These are phyloP conservation scores for Drusus annulatus DNA, from an alignment of 1,140 invertebrate species.

Conservation along the genomic window DNA sequence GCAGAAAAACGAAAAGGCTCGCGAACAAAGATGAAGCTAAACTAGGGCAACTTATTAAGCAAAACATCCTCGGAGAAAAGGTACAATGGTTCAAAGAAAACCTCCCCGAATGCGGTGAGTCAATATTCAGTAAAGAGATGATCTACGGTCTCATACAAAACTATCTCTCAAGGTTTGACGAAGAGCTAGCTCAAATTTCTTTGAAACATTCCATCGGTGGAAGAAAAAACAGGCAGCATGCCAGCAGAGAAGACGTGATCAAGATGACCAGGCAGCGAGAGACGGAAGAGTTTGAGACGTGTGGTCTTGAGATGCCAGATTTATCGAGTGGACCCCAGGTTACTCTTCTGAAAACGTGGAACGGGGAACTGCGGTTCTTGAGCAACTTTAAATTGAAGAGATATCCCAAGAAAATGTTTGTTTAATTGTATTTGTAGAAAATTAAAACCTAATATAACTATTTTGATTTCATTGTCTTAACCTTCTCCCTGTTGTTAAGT, in stretches of 20 bases:
- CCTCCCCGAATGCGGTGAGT: conserved; percentile 71
- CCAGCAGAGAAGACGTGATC: conserved; percentile 81
- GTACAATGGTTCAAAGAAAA: conserved; percentile 79
- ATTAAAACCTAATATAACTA: background rate
- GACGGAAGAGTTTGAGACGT: conserved; percentile 78
- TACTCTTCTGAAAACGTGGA: conserved; percentile 76
- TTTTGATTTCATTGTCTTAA: background rate
- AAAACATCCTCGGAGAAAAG: conserved; percentile 81
- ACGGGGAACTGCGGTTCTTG: conserved; percentile 77
- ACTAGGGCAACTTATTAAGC: conserved; percentile 76
- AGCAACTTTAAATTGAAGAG: conserved; percentile 78
- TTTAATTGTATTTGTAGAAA: background rate
- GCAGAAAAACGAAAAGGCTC: conserved; percentile 77
- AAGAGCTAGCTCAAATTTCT: conserved; percentile 82
- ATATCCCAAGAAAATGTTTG: conserved; percentile 67
- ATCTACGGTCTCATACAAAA: conserved; percentile 73
- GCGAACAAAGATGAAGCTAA: conserved; percentile 77
- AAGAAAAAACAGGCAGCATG: conserved; percentile 81
- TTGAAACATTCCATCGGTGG: conserved; percentile 82
- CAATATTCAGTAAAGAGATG: conserved; percentile 73
- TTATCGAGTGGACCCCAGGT: conserved; percentile 74
- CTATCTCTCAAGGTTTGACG: conserved; percentile 78
- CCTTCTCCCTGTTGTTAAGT: too few relatives aligned
- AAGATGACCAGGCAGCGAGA: conserved; percentile 81
- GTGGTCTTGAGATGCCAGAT: conserved; percentile 82